These are phyloP conservation scores for Apis mellifera DNA, from an alignment of 1,140 invertebrate genomes.

Conservation along the genomic window DNA sequence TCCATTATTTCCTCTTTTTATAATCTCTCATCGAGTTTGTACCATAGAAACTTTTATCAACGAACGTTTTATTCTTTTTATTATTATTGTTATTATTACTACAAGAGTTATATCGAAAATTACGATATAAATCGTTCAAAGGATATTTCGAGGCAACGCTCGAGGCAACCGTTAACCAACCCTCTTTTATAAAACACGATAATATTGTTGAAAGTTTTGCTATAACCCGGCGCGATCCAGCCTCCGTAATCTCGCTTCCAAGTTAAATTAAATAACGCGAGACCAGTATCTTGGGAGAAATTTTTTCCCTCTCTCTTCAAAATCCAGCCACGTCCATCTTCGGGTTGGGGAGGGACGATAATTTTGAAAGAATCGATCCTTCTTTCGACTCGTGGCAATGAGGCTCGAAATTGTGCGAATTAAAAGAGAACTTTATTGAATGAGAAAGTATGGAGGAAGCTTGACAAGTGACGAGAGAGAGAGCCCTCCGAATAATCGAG, in stretches of 20 bases:
- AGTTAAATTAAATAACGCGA: constrained; percentile 34
- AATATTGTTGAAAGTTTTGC: constrained; percentile 21
- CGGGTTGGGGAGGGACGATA: background rate
- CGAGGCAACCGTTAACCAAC: no score
- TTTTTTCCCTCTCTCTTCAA: background rate
- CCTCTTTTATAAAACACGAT: background rate
- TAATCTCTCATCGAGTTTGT: no score
- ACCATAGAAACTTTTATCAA: no score
- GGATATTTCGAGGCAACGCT: background rate
- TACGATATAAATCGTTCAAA: background rate
- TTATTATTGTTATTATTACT: no score
- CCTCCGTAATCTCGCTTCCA: constrained; percentile 1
- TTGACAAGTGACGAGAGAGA: background rate
- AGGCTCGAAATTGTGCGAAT: background rate
- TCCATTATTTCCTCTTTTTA: no score
- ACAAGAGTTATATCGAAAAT: background rate
- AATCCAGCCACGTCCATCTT: background rate
- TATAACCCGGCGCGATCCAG: background rate
- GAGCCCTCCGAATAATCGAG: constrained; percentile 4
- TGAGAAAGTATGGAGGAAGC: no score
- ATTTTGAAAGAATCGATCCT: no score
- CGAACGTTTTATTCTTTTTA: no score
- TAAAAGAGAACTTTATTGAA: background rate
- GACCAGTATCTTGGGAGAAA: background rate
- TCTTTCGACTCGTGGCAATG: background rate